These are phyloP conservation scores for Callyntrura guangdongensis DNA, from an alignment of 2,888 invertebrate genomes.

Conservation along the genomic window DNA sequence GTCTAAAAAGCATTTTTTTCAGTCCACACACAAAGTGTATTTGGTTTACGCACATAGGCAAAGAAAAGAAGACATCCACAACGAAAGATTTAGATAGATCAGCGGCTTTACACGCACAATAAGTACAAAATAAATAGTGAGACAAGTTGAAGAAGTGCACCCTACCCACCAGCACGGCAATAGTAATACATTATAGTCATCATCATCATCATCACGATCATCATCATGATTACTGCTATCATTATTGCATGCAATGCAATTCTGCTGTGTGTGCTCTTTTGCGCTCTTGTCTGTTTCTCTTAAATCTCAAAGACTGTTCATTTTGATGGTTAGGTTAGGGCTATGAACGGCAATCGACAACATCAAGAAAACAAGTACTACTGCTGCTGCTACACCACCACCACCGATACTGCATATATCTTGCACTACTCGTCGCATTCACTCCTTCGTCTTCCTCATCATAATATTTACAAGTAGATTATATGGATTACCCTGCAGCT, in stretches of 20 bases:
- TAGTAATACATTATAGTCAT: constrained; percentile 27
- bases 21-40: background rate
- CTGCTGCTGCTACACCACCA: background rate
- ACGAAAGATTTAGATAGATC: constrained; percentile 11
- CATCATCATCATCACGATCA: background rate
- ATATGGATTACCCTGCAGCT: constrained; percentile 36
- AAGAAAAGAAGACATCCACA: background rate
- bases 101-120: constrained; percentile 25
- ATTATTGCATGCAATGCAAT: constrained; percentile 39
- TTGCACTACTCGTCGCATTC: constrained; percentile 21
- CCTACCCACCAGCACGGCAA: constrained; percentile 21
- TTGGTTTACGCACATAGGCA: background rate
- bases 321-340: constrained; percentile 26
- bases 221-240: constrained; percentile 11
- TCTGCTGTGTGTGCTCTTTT: background rate
- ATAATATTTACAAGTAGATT: constrained; percentile 56
- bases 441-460: constrained; percentile 40
- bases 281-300: constrained; percentile 25
- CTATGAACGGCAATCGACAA: constrained; percentile 9
- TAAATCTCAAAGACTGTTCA: constrained; percentile 23
- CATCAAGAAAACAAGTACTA: constrained; percentile 21
- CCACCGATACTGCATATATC: background rate
- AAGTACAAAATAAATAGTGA: constrained; percentile 47
- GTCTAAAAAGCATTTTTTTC: background rate
- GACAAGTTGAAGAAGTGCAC: constrained; percentile 50